These are phyloP conservation scores for Macrosteles quadrilineatus DNA, from an alignment of 1,140 invertebrate genomes.

Conservation along the genomic window DNA sequence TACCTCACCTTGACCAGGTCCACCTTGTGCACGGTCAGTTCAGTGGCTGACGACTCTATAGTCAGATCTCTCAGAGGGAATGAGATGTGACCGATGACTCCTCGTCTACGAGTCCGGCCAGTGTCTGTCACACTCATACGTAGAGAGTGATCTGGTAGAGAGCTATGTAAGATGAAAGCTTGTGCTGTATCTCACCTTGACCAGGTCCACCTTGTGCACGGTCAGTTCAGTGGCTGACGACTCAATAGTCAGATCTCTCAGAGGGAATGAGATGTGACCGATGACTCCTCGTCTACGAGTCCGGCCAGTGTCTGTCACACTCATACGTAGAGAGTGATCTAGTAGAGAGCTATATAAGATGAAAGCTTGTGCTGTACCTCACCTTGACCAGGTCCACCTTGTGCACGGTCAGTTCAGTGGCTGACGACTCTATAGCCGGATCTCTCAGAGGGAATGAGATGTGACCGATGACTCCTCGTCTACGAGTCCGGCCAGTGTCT, in stretches of 20 bases:
- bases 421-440: slow-evolving; percentile 49
- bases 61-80: slow-evolving; percentile 65
- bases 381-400: slow-evolving; percentile 65
- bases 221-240: slow-evolving; percentile 53
- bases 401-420: slow-evolving; percentile 56
- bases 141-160: slow-evolving; percentile 65
- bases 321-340: slow-evolving; percentile 68
- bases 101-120: slow-evolving; percentile 65
- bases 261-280: slow-evolving; percentile 68
- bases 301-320: slow-evolving; percentile 68
- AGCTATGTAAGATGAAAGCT: too few species aligned
- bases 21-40: slow-evolving; percentile 60
- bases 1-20: slow-evolving; percentile 63
- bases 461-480: slow-evolving; percentile 69
- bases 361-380: too few species aligned
- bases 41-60: slow-evolving; percentile 49
- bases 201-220: slow-evolving; percentile 61
- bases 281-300: slow-evolving; percentile 67
- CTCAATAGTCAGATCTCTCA: slow-evolving; percentile 60
- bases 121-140: slow-evolving; percentile 72
- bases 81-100: slow-evolving; percentile 70
- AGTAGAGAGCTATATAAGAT: too few species aligned
- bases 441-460: slow-evolving; percentile 70
- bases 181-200: slow-evolving; percentile 61
- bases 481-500: slow-evolving; percentile 67